These are phyloP conservation scores for Catagonus wagneri DNA, from an alignment of 2,113 vertebrate genomes.

Conservation along the genomic window DNA sequence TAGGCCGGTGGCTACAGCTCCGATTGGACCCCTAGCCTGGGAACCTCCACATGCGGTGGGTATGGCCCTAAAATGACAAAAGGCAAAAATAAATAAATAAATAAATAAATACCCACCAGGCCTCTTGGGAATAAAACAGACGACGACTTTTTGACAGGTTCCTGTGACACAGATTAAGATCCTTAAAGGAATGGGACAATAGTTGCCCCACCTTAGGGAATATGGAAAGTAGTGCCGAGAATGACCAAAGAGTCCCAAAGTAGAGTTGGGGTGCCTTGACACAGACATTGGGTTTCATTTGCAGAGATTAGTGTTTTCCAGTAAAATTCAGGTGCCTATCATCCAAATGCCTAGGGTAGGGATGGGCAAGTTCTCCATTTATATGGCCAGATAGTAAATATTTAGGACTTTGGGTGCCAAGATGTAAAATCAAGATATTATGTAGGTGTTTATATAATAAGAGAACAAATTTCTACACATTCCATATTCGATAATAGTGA, in stretches of 20 bases:
- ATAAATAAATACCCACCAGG: neutral
- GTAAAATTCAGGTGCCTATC: neutral
- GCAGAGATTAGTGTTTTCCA: neutral
- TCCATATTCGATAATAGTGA: neutral
- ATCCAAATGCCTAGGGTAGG: neutral
- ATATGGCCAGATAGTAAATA: neutral
- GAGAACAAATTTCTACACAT: neutral
- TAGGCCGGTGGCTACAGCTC: too few species aligned
- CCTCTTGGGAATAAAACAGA: neutral
- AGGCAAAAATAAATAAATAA: too few species aligned
- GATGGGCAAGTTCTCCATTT: neutral
- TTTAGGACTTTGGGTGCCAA: neutral
- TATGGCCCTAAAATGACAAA: too few species aligned
- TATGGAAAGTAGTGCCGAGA: neutral
- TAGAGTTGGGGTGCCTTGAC: neutral
- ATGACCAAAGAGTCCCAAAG: neutral
- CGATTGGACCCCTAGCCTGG: too few species aligned
- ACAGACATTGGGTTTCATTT: neutral
- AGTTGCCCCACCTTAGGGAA: neutral
- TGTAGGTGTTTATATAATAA: neutral
- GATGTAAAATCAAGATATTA: neutral
- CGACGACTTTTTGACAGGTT: conserved; percentile 8
- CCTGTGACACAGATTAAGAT: neutral
- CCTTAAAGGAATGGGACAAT: neutral
- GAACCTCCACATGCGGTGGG: too few species aligned